phyloP scores from a whole-genome alignment of 2,113 vertebrate genomes.

The Oenanthe oenanthe region DNA sequence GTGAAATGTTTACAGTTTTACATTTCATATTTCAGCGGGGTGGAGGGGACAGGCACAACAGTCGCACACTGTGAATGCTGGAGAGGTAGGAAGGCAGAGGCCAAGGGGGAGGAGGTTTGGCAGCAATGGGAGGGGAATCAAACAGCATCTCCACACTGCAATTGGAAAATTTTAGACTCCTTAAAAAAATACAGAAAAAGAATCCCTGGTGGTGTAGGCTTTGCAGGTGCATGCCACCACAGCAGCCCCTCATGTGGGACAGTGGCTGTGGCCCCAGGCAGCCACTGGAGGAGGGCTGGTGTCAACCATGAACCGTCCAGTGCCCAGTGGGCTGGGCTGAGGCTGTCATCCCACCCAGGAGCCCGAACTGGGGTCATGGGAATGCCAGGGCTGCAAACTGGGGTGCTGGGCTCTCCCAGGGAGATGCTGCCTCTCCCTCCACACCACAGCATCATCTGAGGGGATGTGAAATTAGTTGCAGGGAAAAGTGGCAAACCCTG shows the following conservation, averaged over 20 bases:
- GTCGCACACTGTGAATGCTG: slow-evolving; percentile 38
- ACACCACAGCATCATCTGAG: rapidly evolving
- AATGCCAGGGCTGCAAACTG: not conserved
- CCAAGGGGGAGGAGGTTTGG: slow-evolving; percentile 37
- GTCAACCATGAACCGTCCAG: rapidly evolving
- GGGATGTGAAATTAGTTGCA: rapidly evolving
- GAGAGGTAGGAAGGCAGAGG: slow-evolving; percentile 41
- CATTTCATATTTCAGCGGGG: slow-evolving; percentile 68
- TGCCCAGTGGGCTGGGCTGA: not conserved
- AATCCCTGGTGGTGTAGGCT: not conserved
- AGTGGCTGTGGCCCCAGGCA: not conserved
- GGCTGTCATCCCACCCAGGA: not conserved
- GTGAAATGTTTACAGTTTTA: slow-evolving; percentile 72
- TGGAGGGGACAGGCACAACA: slow-evolving; percentile 57
- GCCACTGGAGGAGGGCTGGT: not conserved
- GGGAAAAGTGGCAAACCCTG: not conserved
- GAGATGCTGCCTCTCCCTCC: not conserved
- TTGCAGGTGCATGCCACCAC: slow-evolving; percentile 46
- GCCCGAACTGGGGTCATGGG: rapidly evolving
- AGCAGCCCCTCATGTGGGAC: not conserved
- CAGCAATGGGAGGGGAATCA: not conserved
- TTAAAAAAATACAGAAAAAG: not conserved
- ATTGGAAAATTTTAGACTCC: slow-evolving; percentile 48
- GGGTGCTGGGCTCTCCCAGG: not conserved
- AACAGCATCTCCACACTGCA: slow-evolving; percentile 13